Evolutionary conservation across 1,140 invertebrate genomes (phyloP), one percentile per base, ranked within the genome.

Genomic region (Octopus bimaculoides): DNA sequence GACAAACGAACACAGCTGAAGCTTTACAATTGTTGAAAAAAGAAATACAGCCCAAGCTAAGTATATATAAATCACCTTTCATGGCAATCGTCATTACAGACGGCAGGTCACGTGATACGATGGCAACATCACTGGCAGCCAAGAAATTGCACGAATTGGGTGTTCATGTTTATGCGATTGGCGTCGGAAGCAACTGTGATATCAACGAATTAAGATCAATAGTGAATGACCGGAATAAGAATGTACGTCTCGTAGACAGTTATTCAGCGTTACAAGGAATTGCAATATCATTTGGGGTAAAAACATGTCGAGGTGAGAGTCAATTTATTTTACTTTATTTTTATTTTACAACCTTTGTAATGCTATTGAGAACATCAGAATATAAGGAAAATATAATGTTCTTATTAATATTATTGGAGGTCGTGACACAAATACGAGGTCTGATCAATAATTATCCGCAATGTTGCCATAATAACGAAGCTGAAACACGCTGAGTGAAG

Each of bases 261-360:
- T 87, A 83, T 71, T 54, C 56, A 52, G 81, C 81, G 55, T 71
- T 87, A 8, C 41, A 82, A 41, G 78, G 56, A 54, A 87, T 87
- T 7, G 78, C 81, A 55, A 73, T 80, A 20, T 52, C 53, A 17
- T 80, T 87, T n/a, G 73, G 78, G 4, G 78, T 79, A 9, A 80
- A 80, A 77, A 83, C 86, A 2, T 87, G 86, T 76, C 61, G 81
- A 81, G 84, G 86, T 87, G 66, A n/a, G 82, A 41, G 26, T 41
- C 26, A 41, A 41, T 41, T 41, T 41, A 41, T 41, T 41, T 41
- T 41, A 41, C 26, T 41, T 41, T 41, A 41, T 41, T 41, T 41
- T 41, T 41, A 41, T 41, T 41, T 3, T 41, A 41, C 26, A 41
- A 41, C 1, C 26, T 41, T 3, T 41, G 26, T 41, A 41, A 41